Base-by-base conservation (phyloP, 1,140 invertebrate genomes). In the Sinella curviseta region DNA sequence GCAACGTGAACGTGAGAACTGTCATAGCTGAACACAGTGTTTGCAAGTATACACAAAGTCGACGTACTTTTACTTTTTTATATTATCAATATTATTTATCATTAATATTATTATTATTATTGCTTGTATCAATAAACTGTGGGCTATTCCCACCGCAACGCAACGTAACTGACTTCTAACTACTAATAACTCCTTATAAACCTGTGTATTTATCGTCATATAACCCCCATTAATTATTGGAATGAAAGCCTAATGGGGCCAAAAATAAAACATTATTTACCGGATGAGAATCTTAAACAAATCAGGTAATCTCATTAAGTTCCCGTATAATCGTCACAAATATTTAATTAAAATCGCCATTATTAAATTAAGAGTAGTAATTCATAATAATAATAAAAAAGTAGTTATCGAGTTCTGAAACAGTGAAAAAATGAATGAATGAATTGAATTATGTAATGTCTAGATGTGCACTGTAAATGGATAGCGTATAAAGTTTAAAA, bases 181-280 rank as follows among this genome's bases (percentile, higher is more conserved):
- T n/a, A n/a, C n/a, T 48, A 48, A 48, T 48, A 48, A 48, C n/a
- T n/a, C n/a, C n/a, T n/a, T n/a, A 48, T 20, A 48, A 48, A 12
- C 39, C 39, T 48, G 39, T 48, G 39, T 48, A 48, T n/a, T n/a
- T n/a, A n/a, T n/a, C n/a, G n/a, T 48, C 39, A 48, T 48, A 48
- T 20, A 48, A 20, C 39, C 65, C 65, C 65, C 26, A 31, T 70
- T 31, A 31, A 70, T 70, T 70, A 70, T 24, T 70, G 65, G 65
- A 70, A 70, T 70, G 65, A 70, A 33, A 70, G 65, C 65, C 65
- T 70, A 70, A 33, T 70, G 65, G 65, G 65, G 65, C 65, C 24
- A 4, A 70, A 70, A 70, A 31, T 70, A 70, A 48, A 31, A 70
- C 31, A 70, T 33, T 3, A 70, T 12, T 17, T 60, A 60, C 14